Conservation (phyloP, 2,888 invertebrate genomes). For the Andrena trimmerana region DNA sequence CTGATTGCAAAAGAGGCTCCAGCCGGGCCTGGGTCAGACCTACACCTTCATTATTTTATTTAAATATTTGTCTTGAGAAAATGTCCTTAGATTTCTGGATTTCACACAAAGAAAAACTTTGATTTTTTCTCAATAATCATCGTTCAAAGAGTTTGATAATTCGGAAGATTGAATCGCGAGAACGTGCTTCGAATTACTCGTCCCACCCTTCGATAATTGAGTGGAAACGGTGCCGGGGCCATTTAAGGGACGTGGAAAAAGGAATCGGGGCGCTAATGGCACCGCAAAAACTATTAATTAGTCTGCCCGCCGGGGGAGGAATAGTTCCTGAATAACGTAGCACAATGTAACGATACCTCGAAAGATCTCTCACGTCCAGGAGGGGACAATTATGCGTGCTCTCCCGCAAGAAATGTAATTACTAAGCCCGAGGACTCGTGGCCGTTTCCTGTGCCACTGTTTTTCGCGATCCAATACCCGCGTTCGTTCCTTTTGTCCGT, state of each 20-base stretch:
- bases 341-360: constrained; percentile 32
- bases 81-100: too few relatives aligned
- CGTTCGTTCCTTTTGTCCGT: constrained; percentile 29
- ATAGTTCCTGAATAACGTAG: constrained; percentile 35
- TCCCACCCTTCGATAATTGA: constrained; percentile 7
- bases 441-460: constrained; percentile 42
- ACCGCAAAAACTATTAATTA: constrained; percentile 42
- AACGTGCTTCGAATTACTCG: constrained; percentile 6
- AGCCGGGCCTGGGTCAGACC: too few relatives aligned
- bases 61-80: too few relatives aligned
- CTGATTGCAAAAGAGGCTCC: too few relatives aligned
- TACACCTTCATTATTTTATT: too few relatives aligned
- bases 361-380: constrained; percentile 40
- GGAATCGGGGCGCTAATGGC: constrained; percentile 50
- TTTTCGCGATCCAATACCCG: constrained; percentile 28
- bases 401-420: constrained; percentile 54
- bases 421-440: constrained; percentile 31
- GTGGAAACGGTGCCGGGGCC: background rate
- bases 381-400: constrained; percentile 45
- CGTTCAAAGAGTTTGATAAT: too few relatives aligned
- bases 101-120: too few relatives aligned
- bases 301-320: background rate
- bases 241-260: constrained; percentile 33
- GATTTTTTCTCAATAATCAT: too few relatives aligned
- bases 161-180: background rate